Conservation (phyloP, 2,113 vertebrate genomes). For the Nymphicus hollandicus region DNA sequence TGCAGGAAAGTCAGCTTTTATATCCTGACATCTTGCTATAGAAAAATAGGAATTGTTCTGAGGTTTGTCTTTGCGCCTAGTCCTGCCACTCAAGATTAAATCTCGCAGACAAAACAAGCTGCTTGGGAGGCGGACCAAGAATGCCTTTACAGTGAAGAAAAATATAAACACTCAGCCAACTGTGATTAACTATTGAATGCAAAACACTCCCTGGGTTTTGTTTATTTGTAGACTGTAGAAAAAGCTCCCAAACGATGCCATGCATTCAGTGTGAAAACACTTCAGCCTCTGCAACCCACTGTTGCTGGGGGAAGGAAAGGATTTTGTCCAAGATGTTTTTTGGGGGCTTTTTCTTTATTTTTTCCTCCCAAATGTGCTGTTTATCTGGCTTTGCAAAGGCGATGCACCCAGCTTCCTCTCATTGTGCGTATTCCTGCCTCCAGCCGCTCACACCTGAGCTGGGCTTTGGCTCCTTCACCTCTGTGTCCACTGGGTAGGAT, state of each 20-base stretch:
- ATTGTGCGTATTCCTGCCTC: neutral
- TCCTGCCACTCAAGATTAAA: conserved; percentile 67
- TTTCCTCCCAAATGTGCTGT: neutral
- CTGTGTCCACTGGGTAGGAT: fast-evolving
- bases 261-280: neutral
- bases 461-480: neutral
- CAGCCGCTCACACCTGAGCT: neutral
- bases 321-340: neutral
- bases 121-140: conserved; percentile 57
- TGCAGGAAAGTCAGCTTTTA: neutral
- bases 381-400: conserved; percentile 15
- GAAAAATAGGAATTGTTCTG: conserved; percentile 46
- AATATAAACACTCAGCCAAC: conserved; percentile 58
- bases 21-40: conserved; percentile 12
- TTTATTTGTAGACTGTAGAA: conserved; percentile 43
- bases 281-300: neutral
- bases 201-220: conserved; percentile 54
- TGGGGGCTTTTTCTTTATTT: neutral
- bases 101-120: conserved; percentile 63
- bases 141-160: conserved; percentile 60
- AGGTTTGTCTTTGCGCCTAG: conserved; percentile 49
- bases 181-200: conserved; percentile 61
- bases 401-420: neutral
- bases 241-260: neutral
- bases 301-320: neutral